A percentile compares a stretch with the other conserved stretches of the same genome.
Conservation (phyloP, 2,113 vertebrate genomes). For the Oxygymnocypris stewartii region DNA sequence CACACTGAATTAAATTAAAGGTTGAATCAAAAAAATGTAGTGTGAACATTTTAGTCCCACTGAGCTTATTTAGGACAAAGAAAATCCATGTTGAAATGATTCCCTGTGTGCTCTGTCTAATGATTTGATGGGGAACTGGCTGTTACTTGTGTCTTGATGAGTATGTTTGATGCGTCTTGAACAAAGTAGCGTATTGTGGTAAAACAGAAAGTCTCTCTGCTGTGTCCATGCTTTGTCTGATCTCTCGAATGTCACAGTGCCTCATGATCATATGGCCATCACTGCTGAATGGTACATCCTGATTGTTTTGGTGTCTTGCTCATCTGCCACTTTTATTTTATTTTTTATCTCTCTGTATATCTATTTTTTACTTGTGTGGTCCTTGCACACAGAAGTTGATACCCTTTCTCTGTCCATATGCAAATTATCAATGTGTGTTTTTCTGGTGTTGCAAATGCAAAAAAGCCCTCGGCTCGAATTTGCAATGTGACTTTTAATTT, state of each 20-base stretch:
- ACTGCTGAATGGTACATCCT: constrained; percentile 11
- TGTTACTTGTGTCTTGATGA: background rate
- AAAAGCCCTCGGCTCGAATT: background rate
- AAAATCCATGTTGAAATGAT: background rate
- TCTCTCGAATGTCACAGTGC: constrained; percentile 14
- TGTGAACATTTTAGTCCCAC: background rate
- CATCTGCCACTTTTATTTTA: background rate
- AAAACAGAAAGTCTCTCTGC: background rate
- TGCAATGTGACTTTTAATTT: background rate
- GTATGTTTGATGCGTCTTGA: constrained; percentile 33
- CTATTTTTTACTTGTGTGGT: background rate
- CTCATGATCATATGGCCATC: constrained; percentile 33
- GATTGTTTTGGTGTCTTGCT: background rate
- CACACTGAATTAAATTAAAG: background rate
- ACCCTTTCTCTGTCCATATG: background rate
- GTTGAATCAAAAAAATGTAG: background rate
- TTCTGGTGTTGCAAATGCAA: constrained; percentile 19
- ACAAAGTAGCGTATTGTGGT: constrained; percentile 45
- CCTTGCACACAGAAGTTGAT: background rate
- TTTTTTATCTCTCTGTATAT: background rate
- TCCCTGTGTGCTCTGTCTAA: background rate
- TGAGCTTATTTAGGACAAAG: background rate
- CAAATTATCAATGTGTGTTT: background rate
- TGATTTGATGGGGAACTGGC: background rate
- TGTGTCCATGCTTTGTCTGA: constrained; percentile 20